Evolutionary conservation across 2,888 invertebrate species (phyloP).

Genomic region (Erynnis tages): DNA sequence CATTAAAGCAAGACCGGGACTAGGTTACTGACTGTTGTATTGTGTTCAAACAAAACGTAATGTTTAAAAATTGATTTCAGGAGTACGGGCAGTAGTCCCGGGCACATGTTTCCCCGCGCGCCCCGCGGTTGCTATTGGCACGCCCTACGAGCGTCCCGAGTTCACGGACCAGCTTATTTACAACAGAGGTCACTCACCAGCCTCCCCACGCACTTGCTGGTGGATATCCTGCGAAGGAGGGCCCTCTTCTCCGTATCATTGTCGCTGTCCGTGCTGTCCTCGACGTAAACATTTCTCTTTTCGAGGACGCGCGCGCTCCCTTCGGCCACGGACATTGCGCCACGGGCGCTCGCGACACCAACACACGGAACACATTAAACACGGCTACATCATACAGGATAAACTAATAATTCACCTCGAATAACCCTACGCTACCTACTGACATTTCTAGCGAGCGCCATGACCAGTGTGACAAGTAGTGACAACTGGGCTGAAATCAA

Average conservation of each 20-base stretch:
- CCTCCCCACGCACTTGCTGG: conserved; percentile 90
- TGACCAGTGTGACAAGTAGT: conserved; percentile 63
- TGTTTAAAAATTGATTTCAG: conserved; percentile 53
- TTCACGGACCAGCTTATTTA: conserved; percentile 13
- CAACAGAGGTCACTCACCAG: conserved; percentile 77
- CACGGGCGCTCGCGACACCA: conserved; percentile 57
- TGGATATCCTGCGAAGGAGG: conserved; percentile 90
- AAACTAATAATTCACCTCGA: conserved; percentile 61
- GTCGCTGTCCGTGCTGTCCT: conserved; percentile 88
- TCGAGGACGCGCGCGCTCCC: conserved; percentile 51
- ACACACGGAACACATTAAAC: conserved; percentile 62
- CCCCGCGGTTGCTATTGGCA: conserved; percentile 40
- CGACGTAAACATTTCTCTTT: conserved; percentile 59
- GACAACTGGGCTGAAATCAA: conserved; percentile 71
- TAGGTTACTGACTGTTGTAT: not conserved
- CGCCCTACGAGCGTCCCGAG: conserved; percentile 40
- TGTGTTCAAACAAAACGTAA: conserved; percentile 39
- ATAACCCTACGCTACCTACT: conserved; percentile 61
- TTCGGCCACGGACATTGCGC: conserved; percentile 71
- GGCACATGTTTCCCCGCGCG: conserved; percentile 61
- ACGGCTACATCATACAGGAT: conserved; percentile 77
- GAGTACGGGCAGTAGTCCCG: conserved; percentile 39
- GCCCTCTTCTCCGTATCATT: conserved; percentile 90
- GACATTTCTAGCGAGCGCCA: conserved; percentile 76
- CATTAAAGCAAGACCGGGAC: conserved; percentile 6